These are phyloP conservation scores for Napeogenes inachia DNA, from an alignment of 2,888 invertebrate genomes.

Conservation along the genomic window DNA sequence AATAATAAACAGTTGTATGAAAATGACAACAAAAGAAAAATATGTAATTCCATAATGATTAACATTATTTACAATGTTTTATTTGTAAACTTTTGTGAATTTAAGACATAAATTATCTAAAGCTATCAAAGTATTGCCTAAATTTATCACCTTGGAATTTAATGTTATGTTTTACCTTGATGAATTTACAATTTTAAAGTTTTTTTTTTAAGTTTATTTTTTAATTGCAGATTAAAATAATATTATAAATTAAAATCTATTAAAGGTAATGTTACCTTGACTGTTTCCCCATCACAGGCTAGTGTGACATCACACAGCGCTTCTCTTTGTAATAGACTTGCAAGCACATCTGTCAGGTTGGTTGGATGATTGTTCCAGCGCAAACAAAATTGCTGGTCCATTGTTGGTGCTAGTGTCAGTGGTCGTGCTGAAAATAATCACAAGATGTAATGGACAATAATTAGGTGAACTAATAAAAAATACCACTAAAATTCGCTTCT, in stretches of 20 bases:
- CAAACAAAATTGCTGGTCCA: slow-evolving; percentile 93
- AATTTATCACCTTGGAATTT: no score
- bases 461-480: slow-evolving; percentile 35
- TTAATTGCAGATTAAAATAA: not conserved
- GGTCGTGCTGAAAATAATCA: slow-evolving; percentile 68
- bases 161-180: no score
- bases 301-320: slow-evolving; percentile 95
- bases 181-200: no score
- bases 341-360: slow-evolving; percentile 93
- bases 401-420: slow-evolving; percentile 78
- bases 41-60: slow-evolving; percentile 5
- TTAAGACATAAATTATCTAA: no score
- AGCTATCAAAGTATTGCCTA: no score
- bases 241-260: not conserved
- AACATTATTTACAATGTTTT: not conserved
- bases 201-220: not conserved
- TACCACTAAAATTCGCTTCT: slow-evolving; percentile 31
- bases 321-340: slow-evolving; percentile 90
- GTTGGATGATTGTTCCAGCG: slow-evolving; percentile 96
- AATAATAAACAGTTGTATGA: slow-evolving; percentile 58
- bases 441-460: slow-evolving; percentile 49
- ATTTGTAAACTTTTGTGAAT: not conserved
- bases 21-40: slow-evolving; percentile 40
- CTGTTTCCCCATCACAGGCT: slow-evolving; percentile 93
- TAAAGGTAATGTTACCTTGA: slow-evolving; percentile 75